phyloP scores from a whole-genome alignment of 2,797 vertebrate species.

The Channallabes apus region DNA sequence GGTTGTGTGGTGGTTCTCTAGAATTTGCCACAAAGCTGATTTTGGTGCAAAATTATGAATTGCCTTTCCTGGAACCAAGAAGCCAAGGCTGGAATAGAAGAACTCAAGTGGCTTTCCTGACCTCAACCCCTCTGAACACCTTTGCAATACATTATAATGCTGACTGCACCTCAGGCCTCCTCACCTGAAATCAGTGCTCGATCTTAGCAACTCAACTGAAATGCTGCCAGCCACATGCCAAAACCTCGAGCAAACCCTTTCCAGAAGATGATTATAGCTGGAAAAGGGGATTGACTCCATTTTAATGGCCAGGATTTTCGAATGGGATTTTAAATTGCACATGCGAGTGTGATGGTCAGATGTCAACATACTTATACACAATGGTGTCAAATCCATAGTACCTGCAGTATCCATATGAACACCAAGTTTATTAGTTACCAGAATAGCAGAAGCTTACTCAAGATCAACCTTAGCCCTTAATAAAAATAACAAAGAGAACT shows the following conservation, averaged over 20 bases:
- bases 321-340: not conserved
- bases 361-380: not conserved
- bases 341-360: not conserved
- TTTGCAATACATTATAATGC: not conserved
- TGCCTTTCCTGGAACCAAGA: not conserved
- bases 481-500: too few relatives aligned
- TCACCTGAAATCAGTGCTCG: too few relatives aligned
- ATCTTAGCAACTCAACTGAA: not conserved
- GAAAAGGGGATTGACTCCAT: not conserved
- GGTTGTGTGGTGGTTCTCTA: too few relatives aligned
- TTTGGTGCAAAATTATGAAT: not conserved
- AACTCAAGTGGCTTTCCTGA: not conserved
- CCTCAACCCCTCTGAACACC: not conserved
- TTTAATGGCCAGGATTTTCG: not conserved
- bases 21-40: not conserved
- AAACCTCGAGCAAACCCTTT: not conserved
- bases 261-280: not conserved
- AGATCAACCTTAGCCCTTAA: too few relatives aligned
- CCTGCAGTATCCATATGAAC: not conserved
- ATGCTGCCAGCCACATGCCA: not conserved
- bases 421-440: not conserved
- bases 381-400: not conserved
- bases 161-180: not conserved
- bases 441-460: not conserved
- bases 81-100: not conserved